Conservation (phyloP, 2,113 vertebrate genomes). For the Zonotrichia leucophrys region DNA sequence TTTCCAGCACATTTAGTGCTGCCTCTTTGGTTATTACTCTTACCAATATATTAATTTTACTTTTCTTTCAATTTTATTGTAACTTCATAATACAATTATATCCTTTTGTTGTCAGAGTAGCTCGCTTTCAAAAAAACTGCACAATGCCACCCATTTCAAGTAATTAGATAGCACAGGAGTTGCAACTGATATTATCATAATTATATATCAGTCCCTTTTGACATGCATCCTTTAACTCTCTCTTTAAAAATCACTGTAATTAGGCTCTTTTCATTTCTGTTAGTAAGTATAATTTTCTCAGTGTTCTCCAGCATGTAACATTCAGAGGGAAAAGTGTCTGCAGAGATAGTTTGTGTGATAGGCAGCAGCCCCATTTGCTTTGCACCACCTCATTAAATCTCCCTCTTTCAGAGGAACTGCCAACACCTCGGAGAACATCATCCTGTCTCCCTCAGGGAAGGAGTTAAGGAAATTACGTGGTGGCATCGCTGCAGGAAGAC, state of each 20-base stretch:
- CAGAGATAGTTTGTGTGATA: not conserved
- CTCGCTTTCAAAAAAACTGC: not conserved
- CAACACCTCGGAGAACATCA: not conserved
- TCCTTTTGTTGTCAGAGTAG: conserved; percentile 11
- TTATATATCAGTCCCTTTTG: conserved; percentile 10
- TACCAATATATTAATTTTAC: not conserved
- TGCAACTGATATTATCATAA: conserved; percentile 11
- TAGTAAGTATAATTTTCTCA: conserved; percentile 18
- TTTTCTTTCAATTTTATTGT: not conserved
- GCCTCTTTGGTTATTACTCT: not conserved
- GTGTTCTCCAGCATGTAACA: not conserved
- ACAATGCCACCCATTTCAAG: not conserved
- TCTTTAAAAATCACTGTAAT: conserved; percentile 33
- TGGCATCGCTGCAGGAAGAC: not conserved
- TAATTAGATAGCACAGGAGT: conserved; percentile 15
- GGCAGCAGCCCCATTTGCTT: not conserved
- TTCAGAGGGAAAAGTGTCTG: not conserved
- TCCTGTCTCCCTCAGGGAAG: not conserved
- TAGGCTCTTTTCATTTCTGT: conserved; percentile 12
- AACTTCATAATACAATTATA: not conserved
- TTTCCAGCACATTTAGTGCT: not conserved
- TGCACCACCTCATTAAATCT: not conserved
- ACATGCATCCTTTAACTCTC: conserved; percentile 3
- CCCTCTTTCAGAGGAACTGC: not conserved
- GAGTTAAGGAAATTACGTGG: not conserved